Base-by-base conservation (phyloP, 2,113 vertebrate genomes). In the Anoplopoma fimbria region DNA sequence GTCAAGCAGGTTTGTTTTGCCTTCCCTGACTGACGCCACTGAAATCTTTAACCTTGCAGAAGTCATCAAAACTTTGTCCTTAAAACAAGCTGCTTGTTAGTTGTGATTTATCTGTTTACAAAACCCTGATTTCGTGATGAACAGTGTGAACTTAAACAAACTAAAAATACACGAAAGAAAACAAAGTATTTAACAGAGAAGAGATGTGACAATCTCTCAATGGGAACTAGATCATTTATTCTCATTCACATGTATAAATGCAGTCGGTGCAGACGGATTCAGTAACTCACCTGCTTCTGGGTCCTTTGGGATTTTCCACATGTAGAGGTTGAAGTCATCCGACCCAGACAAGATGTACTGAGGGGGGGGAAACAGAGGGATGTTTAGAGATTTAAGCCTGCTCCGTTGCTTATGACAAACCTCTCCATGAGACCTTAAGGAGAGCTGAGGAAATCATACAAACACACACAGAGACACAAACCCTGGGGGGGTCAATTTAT, bases 271-370 rank as follows among this genome's bases (percentile, higher is more conserved):
- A 64, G 60, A 63, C 42, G 29, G 25, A 29, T 12, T 12, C 27
- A 34, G 23, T 62, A 67, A 70, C 89, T 86, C 79, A 98, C 98
- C 98, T 93, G 97, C 96, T 95, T 98, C 98, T 49, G 98, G 98
- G 84, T 98, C 97, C 81, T 97, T 97, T 62, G 98, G 98, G 89
- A 99, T 99, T 92, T 95, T 98, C 98, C 98, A 99, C 98, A 99
- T 99, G 90, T 99, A 99, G 64, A 99, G 96, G 92, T 99, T 99
- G 94, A 99, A 99, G 94, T 99, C 98, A 87, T 99, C 98, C 29
- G 98, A 99, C 38, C 98, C 98, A 49, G 98, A 99, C 85, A 99
- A 94, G 91, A 99, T 98, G 89, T 99, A 99, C 98, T 99, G 87
- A 91, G 51, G 76, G 53, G 58, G 76, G 47, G 87, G 83, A 84